These are phyloP conservation scores for Thysanoteuthis rhombus DNA, from an alignment of 2,888 invertebrate genomes.

Conservation along the genomic window DNA sequence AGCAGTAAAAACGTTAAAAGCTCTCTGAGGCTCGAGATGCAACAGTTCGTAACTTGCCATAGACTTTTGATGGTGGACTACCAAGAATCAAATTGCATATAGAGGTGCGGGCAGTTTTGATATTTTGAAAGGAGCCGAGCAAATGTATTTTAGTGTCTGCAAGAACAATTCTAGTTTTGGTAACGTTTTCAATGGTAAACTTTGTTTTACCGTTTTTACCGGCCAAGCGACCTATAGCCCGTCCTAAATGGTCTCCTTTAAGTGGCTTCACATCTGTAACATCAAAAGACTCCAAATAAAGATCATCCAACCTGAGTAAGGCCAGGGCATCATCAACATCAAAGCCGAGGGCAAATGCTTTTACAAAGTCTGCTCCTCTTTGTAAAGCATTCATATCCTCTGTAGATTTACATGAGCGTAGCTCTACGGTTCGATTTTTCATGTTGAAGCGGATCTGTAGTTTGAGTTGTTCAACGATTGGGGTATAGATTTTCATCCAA, in stretches of 20 bases:
- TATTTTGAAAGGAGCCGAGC: slow-evolving; percentile 18
- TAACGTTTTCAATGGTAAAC: slow-evolving; percentile 98
- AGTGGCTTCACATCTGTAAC: slow-evolving; percentile 93
- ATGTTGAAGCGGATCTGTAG: slow-evolving; percentile 94
- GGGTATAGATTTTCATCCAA: slow-evolving; percentile 96
- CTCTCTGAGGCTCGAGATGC: slow-evolving; percentile 85
- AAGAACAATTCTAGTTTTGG: slow-evolving; percentile 95
- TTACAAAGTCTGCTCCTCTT: slow-evolving; percentile 97
- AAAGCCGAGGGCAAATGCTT: slow-evolving; percentile 94
- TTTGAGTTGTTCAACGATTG: slow-evolving; percentile 93
- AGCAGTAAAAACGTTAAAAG: slow-evolving; percentile 71
- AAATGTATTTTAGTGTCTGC: slow-evolving; percentile 76
- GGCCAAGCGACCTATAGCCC: slow-evolving; percentile 96
- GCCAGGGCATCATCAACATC: slow-evolving; percentile 97
- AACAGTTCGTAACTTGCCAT: slow-evolving; percentile 89
- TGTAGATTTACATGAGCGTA: slow-evolving; percentile 76
- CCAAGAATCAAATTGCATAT: slow-evolving; percentile 69
- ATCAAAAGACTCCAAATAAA: slow-evolving; percentile 97
- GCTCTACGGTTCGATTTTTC: slow-evolving; percentile 88
- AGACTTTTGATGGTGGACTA: slow-evolving; percentile 96
- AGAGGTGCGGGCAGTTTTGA: background rate
- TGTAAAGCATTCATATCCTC: slow-evolving; percentile 90
- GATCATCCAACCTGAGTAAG: slow-evolving; percentile 90
- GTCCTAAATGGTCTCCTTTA: slow-evolving; percentile 92
- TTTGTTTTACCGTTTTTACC: slow-evolving; percentile 97